Base-by-base conservation (phyloP, 2,113 vertebrate genomes). In the Corythaixoides concolor region DNA sequence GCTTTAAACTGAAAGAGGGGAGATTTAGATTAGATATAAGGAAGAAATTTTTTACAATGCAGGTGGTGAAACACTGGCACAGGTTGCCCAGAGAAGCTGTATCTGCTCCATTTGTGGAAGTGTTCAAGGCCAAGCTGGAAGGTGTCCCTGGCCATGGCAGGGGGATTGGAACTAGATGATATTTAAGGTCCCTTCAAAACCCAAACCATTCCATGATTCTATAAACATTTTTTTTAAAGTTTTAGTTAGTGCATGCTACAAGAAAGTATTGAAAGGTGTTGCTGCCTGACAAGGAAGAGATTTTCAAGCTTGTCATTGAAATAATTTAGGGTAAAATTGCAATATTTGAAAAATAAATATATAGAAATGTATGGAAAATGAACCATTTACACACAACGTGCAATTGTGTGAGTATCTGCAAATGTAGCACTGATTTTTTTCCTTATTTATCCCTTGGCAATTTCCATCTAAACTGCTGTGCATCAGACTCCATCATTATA, bases 391-490 rank as follows among this genome's bases (percentile, higher is more conserved):
- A 26, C 1, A 3, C 15, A 69, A 11, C n/a, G 24, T 49, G 45
- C 87, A 81, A 28, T 50, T 84, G 33, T 85, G 28, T 59, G 49
- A 58, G 17, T 73, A 85, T 85, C 97, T 97, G 86, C 94, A 95
- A 96, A 70, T 89, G 93, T 56, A 93, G 87, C 89, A 92, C 78
- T 94, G 94, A 95, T 94, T 85, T 66, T 73, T 73, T 95, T 91
- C 20, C 77, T 96, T 97, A 66, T 96, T 93, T 93, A 26, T 91
- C 85, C 81, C 85, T 84, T 97, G 94, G 88, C 78, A 73, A 88
- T 83, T 83, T 96, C 85, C 66, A 88, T 89, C 63, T 95, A 72
- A 95, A 81, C 52, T 78, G 60, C 43, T 90, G 22, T 63, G 64
- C 88, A 64, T 85, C 92, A 95, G 87, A 84, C 64, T 95, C 87